Evolutionary conservation across 2,888 invertebrate species (phyloP).

Genomic region (Gandaritis pyraliata): DNA sequence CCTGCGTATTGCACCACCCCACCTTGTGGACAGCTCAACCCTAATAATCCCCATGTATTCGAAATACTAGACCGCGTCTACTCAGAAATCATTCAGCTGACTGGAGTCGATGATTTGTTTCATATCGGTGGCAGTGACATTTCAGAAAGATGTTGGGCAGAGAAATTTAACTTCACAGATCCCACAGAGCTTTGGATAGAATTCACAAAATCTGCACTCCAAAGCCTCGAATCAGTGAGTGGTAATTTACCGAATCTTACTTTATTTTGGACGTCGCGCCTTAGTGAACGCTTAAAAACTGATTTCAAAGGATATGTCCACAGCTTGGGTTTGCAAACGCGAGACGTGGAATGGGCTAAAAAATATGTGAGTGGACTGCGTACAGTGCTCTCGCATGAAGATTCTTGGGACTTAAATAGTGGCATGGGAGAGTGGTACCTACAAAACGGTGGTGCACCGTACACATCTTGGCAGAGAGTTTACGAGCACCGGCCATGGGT

Average conservation of each 20-base stretch:
- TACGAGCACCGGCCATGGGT: conserved; percentile 91
- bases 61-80: conserved; percentile 88
- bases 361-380: conserved; percentile 83
- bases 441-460: conserved; percentile 90
- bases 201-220: conserved; percentile 86
- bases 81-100: conserved; percentile 88
- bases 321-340: conserved; percentile 77
- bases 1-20: conserved; percentile 89
- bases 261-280: conserved; percentile 61
- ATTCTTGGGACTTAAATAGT: conserved; percentile 93
- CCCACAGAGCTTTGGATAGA: conserved; percentile 89
- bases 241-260: conserved; percentile 63
- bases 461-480: conserved; percentile 92
- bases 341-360: conserved; percentile 87
- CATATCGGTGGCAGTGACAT: conserved; percentile 92
- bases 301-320: conserved; percentile 57
- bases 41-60: conserved; percentile 88
- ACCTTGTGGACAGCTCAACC: conserved; percentile 92
- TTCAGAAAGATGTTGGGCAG: conserved; percentile 89
- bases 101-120: conserved; percentile 90
- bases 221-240: conserved; percentile 82
- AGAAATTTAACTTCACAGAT: conserved; percentile 86
- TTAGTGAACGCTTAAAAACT: conserved; percentile 56
- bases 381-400: conserved; percentile 91
- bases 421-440: conserved; percentile 92